Evolutionary conservation across 2,888 invertebrate genomes (phyloP), one percentile per base, ranked within the genome.

Genomic region (Limnephilus rhombicus): DNA sequence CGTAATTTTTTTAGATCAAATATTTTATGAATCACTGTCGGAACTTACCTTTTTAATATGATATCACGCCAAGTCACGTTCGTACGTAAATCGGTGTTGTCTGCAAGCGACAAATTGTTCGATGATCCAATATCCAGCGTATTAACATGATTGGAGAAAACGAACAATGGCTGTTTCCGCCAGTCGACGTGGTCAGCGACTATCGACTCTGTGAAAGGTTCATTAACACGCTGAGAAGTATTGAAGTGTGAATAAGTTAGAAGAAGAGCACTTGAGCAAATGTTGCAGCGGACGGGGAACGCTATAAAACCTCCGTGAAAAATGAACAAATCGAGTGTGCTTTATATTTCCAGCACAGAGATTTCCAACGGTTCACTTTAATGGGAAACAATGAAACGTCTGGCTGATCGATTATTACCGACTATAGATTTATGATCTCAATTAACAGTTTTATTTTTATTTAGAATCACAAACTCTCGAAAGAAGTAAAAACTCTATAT

Each of bases 241-340:
- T 45, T 37, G 82, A 49, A 80, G 45, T 45, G 90, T 37, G 90
- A 80, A 81, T 81, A 89, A 87, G 41, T 68, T 49, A 41, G 41
- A 85, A 85, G 89, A 91, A 82, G 90, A 41, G 31, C 49, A 29
- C 82, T 18, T 29, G 49, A 41, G 15, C 31, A 45, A 90, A 89
- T 53, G 85, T 89, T 85, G 45, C 85, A 85, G 41, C 89, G 80
- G 88, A 83, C 83, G 34, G 80, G 81, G n/a, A 49, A 90, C 92
- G 83, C 81, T 45, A 91, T 89, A 91, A 91, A 91, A 89, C 68
- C 53, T 82, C 90, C 49, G 49, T 80, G 53, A 91, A 91, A 89
- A 90, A 92, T 93, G 87, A 86, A 90, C 45, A 89, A 85, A 91
- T 80, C 91, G 90, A 87, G 90, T 91, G 90, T 91, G 92, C 81